phyloP scores from a whole-genome alignment of 1,140 invertebrate genomes.

The Chrysopa pallens region DNA sequence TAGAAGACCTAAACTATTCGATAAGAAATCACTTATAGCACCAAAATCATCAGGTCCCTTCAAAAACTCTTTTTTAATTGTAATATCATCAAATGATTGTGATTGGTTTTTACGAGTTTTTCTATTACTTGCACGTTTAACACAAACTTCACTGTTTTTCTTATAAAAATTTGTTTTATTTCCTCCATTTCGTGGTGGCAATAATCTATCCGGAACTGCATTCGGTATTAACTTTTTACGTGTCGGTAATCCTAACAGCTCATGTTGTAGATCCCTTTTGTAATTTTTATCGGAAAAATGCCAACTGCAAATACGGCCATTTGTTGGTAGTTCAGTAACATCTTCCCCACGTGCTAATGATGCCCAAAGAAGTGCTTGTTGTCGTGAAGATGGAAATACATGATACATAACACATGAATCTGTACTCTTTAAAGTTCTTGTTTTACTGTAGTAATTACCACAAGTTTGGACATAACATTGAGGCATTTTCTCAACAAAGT shows the following conservation, averaged over 20 bases:
- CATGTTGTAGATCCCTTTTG: constrained; percentile 32
- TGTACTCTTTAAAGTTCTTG: constrained; percentile 10
- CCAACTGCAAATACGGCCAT: constrained; percentile 30
- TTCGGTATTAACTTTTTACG: constrained; percentile 26
- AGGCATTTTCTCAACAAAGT: constrained; percentile 22
- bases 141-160: no score
- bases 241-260: constrained; percentile 29
- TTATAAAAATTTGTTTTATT: no score
- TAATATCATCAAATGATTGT: no score
- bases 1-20: no score
- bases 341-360: constrained; percentile 15
- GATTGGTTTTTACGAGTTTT: no score
- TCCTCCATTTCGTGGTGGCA: constrained; percentile 13
- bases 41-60: no score
- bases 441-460: constrained; percentile 32
- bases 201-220: constrained; percentile 28
- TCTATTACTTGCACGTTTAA: no score
- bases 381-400: constrained; percentile 28
- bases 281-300: constrained; percentile 31
- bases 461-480: constrained; percentile 32
- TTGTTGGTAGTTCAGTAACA: constrained; percentile 14
- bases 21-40: no score
- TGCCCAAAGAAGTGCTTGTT: constrained; percentile 27
- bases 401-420: constrained; percentile 28
- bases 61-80: no score